A percentile compares a stretch with the other conserved stretches of the same genome.
Conservation (phyloP, 1,140 invertebrate genomes). For the Euschistus heros region DNA sequence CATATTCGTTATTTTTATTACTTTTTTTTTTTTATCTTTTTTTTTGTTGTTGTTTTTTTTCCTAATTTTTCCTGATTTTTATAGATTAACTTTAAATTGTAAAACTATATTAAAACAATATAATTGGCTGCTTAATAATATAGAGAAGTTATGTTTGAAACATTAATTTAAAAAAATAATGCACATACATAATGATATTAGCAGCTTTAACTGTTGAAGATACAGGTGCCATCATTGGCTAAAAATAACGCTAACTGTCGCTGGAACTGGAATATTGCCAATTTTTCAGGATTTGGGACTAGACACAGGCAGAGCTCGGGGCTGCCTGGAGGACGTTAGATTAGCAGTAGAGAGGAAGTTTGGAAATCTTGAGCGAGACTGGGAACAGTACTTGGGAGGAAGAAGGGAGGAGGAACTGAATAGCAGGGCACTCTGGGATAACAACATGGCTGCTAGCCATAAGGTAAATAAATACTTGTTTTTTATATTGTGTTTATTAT, state of each 20-base stretch:
- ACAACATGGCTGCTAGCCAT: conserved; percentile 60
- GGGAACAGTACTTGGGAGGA: not conserved
- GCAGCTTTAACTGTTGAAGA: not conserved
- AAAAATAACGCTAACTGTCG: conserved; percentile 1
- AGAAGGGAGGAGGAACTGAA: not conserved
- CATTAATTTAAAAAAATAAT: not conserved
- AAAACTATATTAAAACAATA: no score
- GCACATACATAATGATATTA: not conserved
- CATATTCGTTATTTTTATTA: no score
- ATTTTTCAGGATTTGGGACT: conserved; percentile 10
- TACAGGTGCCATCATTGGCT: conserved; percentile 3
- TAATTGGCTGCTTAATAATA: not conserved
- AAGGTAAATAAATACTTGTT: conserved; percentile 40
- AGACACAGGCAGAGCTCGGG: not conserved
- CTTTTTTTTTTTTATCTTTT: no score
- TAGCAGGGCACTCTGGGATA: conserved; percentile 46
- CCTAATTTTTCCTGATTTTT: no score
- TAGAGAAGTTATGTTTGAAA: not conserved
- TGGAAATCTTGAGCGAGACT: not conserved
- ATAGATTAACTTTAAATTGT: no score
- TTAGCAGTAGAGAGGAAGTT: not conserved
- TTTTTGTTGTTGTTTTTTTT: no score
- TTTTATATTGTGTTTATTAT: no score
- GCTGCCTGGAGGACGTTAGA: not conserved
- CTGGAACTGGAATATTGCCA: conserved; percentile 12